Percentiles rank a stretch among this genome's conserved stretches.
These are phyloP conservation scores for Pocota personata DNA, from an alignment of 2,888 invertebrate genomes.

Conservation along the genomic window DNA sequence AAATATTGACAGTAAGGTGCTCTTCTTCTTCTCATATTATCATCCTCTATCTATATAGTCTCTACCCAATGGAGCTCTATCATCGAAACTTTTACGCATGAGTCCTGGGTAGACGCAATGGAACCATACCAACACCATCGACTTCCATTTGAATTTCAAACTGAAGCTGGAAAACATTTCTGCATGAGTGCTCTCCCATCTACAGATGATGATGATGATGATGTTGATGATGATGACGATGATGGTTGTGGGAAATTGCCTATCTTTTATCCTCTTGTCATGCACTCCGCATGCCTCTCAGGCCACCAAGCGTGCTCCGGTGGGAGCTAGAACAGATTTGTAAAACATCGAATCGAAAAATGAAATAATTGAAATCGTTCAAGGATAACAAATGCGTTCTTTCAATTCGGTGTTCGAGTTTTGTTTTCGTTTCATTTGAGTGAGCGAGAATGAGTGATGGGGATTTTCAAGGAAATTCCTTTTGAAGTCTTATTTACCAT, in stretches of 20 bases:
- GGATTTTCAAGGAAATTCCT: slow-evolving; percentile 62
- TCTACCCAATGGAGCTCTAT: not conserved
- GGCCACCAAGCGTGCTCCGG: not conserved
- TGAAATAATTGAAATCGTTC: slow-evolving; percentile 69
- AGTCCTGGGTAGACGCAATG: slow-evolving; percentile 42
- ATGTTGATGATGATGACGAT: slow-evolving; percentile 35
- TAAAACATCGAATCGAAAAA: slow-evolving; percentile 56
- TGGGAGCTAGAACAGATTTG: slow-evolving; percentile 64
- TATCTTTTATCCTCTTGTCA: slow-evolving; percentile 44
- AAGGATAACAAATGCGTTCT: slow-evolving; percentile 66
- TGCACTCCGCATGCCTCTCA: slow-evolving; percentile 1
- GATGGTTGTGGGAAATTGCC: slow-evolving; percentile 64
- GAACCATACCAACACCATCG: slow-evolving; percentile 45
- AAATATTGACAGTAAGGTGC: slow-evolving; percentile 6
- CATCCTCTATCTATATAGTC: not conserved
- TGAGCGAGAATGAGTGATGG: slow-evolving; percentile 42
- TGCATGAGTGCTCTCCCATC: slow-evolving; percentile 51
- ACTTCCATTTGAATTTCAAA: slow-evolving; percentile 55
- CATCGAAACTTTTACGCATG: slow-evolving; percentile 52
- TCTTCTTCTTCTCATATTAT: not conserved
- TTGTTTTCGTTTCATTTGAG: slow-evolving; percentile 73
- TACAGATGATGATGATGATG: slow-evolving; percentile 10
- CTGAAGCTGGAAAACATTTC: slow-evolving; percentile 58
- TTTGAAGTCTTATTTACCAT: slow-evolving; percentile 58
- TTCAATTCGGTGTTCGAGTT: slow-evolving; percentile 64